A percentile compares a stretch with the other conserved stretches of the same genome.
Conservation (phyloP, 2,113 vertebrate genomes). For the Gavia stellata region DNA sequence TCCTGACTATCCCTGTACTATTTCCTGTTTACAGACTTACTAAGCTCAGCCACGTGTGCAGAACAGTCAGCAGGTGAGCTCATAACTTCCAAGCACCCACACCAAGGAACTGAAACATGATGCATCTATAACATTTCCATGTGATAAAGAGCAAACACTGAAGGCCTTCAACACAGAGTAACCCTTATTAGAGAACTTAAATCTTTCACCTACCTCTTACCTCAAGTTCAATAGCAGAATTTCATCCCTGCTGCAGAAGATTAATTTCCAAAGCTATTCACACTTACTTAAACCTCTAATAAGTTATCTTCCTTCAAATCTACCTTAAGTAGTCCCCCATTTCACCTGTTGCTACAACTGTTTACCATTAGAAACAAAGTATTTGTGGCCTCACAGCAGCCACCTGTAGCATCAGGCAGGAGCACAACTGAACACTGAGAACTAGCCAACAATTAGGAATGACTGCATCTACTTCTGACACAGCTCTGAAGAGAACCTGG, state of each 20-base stretch:
- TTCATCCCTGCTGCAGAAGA: neutral
- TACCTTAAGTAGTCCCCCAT: neutral
- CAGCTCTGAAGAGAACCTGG: neutral
- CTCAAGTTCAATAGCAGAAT: neutral
- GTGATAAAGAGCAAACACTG: rapidly evolving
- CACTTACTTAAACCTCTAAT: neutral
- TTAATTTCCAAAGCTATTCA: neutral
- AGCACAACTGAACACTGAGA: neutral
- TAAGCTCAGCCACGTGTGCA: neutral
- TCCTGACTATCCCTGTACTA: neutral
- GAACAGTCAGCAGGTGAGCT: neutral
- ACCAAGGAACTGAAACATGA: neutral
- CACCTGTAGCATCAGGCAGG: neutral
- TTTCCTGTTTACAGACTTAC: neutral
- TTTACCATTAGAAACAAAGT: neutral
- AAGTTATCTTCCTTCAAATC: neutral
- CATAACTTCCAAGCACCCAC: neutral
- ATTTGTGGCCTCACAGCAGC: neutral
- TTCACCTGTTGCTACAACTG: neutral
- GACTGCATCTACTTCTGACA: neutral
- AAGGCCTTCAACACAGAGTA: neutral
- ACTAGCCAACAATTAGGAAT: neutral
- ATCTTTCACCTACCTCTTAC: neutral
- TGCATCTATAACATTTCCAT: rapidly evolving
- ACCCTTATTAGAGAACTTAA: neutral